Conservation (phyloP, 2,797 vertebrate genomes). For the Argyrosomus regius region DNA sequence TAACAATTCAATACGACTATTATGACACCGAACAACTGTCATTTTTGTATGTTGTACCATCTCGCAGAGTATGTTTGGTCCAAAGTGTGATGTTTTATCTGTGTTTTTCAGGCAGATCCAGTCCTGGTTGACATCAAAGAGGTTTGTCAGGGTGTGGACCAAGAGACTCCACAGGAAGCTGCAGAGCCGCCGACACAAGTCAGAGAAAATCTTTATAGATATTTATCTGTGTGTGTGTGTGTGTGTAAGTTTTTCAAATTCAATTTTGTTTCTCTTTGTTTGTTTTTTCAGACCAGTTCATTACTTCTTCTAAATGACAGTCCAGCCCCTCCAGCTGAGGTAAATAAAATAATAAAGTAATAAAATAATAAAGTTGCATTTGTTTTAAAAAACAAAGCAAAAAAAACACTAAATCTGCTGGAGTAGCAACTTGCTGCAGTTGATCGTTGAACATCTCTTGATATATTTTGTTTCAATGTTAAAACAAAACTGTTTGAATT, state of each 20-base stretch:
- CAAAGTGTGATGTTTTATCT: conserved; percentile 15
- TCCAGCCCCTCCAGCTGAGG: conserved; percentile 39
- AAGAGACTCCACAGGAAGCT: conserved; percentile 25
- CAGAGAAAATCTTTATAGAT: conserved; percentile 1
- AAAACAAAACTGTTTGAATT: not conserved
- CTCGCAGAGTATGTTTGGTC: not conserved
- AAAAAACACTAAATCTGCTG: not conserved
- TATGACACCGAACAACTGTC: fast-evolving
- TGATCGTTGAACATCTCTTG: not conserved
- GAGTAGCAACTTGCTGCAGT: not conserved
- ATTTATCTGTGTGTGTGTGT: not conserved
- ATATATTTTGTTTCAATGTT: not conserved
- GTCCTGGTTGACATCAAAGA: conserved; percentile 74
- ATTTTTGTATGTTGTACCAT: not conserved
- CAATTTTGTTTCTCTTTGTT: not conserved
- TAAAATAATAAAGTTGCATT: too few relatives aligned
- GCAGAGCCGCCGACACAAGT: conserved; percentile 45
- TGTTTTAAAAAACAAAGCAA: too few relatives aligned
- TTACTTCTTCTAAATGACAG: conserved; percentile 61
- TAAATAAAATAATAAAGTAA: conserved; percentile 20
- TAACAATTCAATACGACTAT: too few relatives aligned
- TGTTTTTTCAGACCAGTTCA: conserved; percentile 47
- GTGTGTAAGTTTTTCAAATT: not conserved
- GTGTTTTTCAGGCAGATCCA: conserved; percentile 72
- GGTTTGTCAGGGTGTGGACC: conserved; percentile 55